Evolutionary conservation across 1,140 invertebrate species (phyloP), one percentile per base, ranked within the genome.

Genomic region (Pseudomyrmex cubaensis): DNA sequence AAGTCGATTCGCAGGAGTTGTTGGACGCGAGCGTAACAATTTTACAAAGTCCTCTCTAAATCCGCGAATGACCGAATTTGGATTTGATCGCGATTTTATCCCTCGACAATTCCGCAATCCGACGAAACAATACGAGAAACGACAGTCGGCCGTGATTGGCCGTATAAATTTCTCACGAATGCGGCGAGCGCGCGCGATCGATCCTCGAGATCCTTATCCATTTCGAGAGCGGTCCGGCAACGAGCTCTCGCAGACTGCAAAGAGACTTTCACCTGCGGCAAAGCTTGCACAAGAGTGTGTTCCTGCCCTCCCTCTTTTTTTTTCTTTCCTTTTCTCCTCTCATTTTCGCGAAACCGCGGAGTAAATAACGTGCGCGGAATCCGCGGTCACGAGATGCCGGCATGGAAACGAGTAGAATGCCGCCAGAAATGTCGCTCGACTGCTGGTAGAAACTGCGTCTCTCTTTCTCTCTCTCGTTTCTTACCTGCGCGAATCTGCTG

Each of bases 291-390:
- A 90, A 90, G 88, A 89, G 78, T 73, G 20, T 17, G 15, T 5
- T n/a, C 64, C 15, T 15, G 20, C 76, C 54, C 13, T 80, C 46
- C 44, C 13, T 59, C 35, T 78, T 22, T 61, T 48, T 72, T 17
- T 56, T 20, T 56, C n/a, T 4, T 48, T n/a, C 22, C 59, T 73
- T 76, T 66, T 61, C 64, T 85, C 77, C 85, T 78, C 82, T 85
- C 84, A 89, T 89, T 89, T 89, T 89, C 87, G 62, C 87, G 74
- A 88, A 90, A 90, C 78, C 54, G 88, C 85, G 86, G 76, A 66
- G 87, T 86, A 89, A 91, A 90, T 90, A 91, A 90, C 82, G 80
- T 84, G 87, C 83, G 78, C 80, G 78, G 83, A 90, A 90, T 90
- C 89, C 82, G 84, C 80, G 64, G 57, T 54, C 76, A 61, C 70